Percentiles rank a stretch among this genome's conserved stretches.
Evolutionary conservation across 2,888 invertebrate species (phyloP).

Genomic region (Crocallis elinguaria): DNA sequence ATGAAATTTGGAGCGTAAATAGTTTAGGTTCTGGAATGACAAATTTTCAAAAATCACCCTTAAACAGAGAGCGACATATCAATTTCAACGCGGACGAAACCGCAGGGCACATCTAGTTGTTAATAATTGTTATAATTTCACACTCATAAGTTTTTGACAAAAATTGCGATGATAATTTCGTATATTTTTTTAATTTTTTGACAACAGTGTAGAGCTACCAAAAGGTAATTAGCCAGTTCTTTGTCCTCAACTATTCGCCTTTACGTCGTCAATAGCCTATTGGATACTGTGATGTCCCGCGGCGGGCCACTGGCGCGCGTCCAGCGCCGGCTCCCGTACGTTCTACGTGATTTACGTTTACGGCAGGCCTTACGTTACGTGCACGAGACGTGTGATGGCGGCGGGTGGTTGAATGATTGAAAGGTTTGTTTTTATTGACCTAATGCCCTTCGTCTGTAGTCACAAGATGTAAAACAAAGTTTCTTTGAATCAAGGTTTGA

Average conservation of each 20-base stretch:
- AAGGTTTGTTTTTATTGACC: constrained; percentile 15
- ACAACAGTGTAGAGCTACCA: no score
- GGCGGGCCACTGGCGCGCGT: constrained; percentile 1
- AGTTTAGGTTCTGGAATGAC: no score
- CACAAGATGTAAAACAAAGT: not conserved
- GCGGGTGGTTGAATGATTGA: constrained; percentile 11
- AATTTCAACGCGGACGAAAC: no score
- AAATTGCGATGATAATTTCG: no score
- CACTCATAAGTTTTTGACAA: no score
- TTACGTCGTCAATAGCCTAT: not conserved
- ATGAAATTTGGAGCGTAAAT: no score
- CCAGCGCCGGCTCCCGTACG: not conserved
- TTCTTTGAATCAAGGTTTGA: constrained; percentile 5
- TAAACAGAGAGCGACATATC: no score
- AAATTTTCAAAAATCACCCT: no score
- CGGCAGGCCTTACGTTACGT: not conserved
- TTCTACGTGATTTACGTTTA: constrained; percentile 2
- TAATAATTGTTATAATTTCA: no score
- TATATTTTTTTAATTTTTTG: no score
- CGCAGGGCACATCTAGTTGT: no score
- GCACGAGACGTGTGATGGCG: not conserved
- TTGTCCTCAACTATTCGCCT: not conserved
- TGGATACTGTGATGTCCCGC: not conserved
- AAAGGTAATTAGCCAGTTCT: no score
- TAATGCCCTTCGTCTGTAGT: constrained; percentile 3